Percentiles rank a stretch among this genome's conserved stretches.
phyloP scores from a whole-genome alignment of 37 sponge, comb jelly and placozoan species.

The Hormiphora californensis region DNA sequence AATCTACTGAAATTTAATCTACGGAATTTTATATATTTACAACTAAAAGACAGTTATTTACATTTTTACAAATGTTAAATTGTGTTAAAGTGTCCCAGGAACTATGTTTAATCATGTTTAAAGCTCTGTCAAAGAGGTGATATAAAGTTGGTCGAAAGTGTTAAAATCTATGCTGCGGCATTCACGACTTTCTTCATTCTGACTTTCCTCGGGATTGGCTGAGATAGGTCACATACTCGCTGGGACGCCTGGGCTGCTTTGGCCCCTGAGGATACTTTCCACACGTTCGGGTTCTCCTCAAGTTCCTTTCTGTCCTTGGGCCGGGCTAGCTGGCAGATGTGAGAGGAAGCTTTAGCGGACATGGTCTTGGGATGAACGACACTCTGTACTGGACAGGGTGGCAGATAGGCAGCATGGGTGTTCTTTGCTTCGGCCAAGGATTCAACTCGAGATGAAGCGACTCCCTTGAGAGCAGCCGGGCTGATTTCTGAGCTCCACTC shows the following conservation, averaged over 20 bases:
- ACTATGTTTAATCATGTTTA: no score
- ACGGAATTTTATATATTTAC: no score
- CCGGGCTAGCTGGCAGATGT: background rate
- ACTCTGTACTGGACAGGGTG: conserved; percentile 46
- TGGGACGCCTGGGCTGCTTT: conserved; percentile 49
- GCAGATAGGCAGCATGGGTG: conserved; percentile 24
- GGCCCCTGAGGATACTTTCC: conserved; percentile 37
- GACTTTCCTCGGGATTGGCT: conserved; percentile 37
- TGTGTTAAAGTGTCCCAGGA: no score
- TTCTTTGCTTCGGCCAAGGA: conserved; percentile 18
- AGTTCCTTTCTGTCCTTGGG: conserved; percentile 54
- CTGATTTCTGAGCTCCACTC: background rate
- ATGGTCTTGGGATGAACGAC: conserved; percentile 46
- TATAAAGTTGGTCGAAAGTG: no score
- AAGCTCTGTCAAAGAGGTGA: no score
- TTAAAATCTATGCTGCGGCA: no score
- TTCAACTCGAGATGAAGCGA: conserved; percentile 1
- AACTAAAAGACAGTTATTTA: no score
- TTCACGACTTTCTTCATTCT: background rate
- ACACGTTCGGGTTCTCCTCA: conserved; percentile 33
- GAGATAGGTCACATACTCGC: background rate
- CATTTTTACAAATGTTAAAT: no score
- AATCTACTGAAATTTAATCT: no score
- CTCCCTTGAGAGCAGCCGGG: conserved; percentile 31
- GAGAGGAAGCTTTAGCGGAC: conserved; percentile 51